phyloP scores from a whole-genome alignment of 1,140 invertebrate genomes.

The Popillia japonica region DNA sequence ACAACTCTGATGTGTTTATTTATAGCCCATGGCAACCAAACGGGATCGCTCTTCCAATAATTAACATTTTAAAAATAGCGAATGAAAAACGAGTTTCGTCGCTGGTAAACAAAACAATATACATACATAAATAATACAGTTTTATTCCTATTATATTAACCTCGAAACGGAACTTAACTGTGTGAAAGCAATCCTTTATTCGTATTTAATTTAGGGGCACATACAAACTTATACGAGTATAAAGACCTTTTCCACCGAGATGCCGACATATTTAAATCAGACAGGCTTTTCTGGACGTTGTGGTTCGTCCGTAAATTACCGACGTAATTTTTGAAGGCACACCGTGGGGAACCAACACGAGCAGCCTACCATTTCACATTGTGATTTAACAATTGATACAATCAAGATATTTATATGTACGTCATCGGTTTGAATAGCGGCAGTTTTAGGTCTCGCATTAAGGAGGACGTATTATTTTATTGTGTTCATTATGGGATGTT shows the following conservation, averaged over 20 bases:
- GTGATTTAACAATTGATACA: slow-evolving; percentile 19
- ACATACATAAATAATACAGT: no score
- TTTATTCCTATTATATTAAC: no score
- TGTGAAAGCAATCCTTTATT: no score
- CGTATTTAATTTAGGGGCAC: no score
- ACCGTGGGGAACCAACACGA: not conserved
- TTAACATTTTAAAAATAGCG: no score
- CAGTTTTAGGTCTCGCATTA: not conserved
- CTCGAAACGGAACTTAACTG: no score
- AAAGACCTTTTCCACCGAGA: not conserved
- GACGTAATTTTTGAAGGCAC: slow-evolving; percentile 9
- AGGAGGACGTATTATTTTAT: not conserved
- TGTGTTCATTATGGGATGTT: not conserved
- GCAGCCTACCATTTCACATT: slow-evolving; percentile 3
- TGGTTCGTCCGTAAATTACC: not conserved
- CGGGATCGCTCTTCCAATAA: no score
- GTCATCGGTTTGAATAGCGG: slow-evolving; percentile 9
- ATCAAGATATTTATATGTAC: slow-evolving; percentile 16
- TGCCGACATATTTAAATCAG: not conserved
- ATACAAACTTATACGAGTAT: no score
- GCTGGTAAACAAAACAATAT: no score
- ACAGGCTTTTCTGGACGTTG: not conserved
- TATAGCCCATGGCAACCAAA: no score
- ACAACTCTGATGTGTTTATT: no score
- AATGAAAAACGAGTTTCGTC: no score